A percentile compares a stretch with the other conserved stretches of the same genome.
These are phyloP conservation scores for Euwallacea fornicatus DNA, from an alignment of 1,140 invertebrate species.

Conservation along the genomic window DNA sequence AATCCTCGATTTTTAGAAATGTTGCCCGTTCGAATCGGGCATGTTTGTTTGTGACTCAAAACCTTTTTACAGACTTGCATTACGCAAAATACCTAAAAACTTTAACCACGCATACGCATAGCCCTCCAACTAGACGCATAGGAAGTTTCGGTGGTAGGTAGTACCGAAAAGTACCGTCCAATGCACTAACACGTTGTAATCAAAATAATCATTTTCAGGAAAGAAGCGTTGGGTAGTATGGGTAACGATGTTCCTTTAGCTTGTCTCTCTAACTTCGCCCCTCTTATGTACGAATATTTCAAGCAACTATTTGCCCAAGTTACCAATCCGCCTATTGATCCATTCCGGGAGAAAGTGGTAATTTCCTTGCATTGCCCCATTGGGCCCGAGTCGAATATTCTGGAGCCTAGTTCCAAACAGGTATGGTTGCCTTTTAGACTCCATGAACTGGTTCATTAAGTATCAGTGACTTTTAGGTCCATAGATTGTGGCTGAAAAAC, in stretches of 20 bases:
- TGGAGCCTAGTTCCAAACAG: slow-evolving; percentile 86
- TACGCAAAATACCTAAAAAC: too few species aligned
- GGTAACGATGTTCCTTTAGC: slow-evolving; percentile 98
- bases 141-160: too few species aligned
- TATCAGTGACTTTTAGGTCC: slow-evolving; percentile 60
- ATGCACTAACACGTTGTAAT: too few species aligned
- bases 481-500: slow-evolving; percentile 90
- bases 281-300: slow-evolving; percentile 95
- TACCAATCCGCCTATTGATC: slow-evolving; percentile 99
- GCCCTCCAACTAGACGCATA: too few species aligned
- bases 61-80: too few species aligned
- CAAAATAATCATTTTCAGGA: slow-evolving; percentile 62
- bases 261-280: slow-evolving; percentile 93
- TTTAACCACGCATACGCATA: too few species aligned
- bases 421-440: slow-evolving; percentile 23
- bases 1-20: too few species aligned
- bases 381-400: slow-evolving; percentile 91
- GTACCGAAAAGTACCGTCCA: too few species aligned
- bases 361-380: slow-evolving; percentile 95
- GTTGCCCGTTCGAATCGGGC: too few species aligned
- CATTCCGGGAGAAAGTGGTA: slow-evolving; percentile 97
- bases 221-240: slow-evolving; percentile 99
- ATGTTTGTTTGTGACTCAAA: too few species aligned
- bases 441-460: not conserved
- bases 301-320: slow-evolving; percentile 99